Percentiles rank a stretch among this genome's conserved stretches.
Conservation (phyloP, 2,888 invertebrate species). For the Trachelus stipa region DNA sequence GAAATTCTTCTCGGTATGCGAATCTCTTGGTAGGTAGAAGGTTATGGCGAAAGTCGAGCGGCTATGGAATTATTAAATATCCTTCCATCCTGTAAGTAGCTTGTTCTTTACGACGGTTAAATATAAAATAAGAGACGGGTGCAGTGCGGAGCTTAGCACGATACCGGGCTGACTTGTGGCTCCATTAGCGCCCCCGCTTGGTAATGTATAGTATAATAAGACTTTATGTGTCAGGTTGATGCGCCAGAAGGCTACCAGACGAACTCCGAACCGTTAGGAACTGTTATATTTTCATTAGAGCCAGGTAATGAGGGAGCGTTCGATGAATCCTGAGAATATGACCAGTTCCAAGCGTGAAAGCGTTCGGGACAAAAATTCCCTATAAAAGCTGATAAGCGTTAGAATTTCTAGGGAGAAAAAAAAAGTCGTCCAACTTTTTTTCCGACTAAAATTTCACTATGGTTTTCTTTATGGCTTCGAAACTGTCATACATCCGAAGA, state of each 20-base stretch:
- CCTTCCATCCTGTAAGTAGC: slow-evolving; percentile 60
- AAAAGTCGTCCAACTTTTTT: not conserved
- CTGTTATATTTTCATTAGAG: slow-evolving; percentile 67
- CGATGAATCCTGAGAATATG: slow-evolving; percentile 48
- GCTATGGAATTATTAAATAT: slow-evolving; percentile 58
- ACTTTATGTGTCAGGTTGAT: slow-evolving; percentile 67
- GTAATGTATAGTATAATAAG: slow-evolving; percentile 67
- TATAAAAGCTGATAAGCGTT: not conserved
- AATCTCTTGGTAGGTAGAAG: not conserved
- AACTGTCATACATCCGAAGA: not conserved
- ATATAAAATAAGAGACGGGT: slow-evolving; percentile 65
- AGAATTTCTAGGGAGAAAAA: not conserved
- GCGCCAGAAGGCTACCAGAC: slow-evolving; percentile 64
- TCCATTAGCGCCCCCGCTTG: slow-evolving; percentile 61
- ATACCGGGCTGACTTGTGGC: slow-evolving; percentile 65
- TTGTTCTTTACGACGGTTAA: slow-evolving; percentile 65
- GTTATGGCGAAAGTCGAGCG: not conserved
- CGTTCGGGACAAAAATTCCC: not conserved
- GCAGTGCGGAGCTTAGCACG: slow-evolving; percentile 44
- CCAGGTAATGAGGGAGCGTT: slow-evolving; percentile 52
- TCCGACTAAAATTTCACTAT: not conserved
- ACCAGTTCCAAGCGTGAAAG: not conserved
- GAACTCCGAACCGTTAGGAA: slow-evolving; percentile 62
- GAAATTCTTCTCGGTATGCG: not conserved
- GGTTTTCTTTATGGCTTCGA: not conserved